Evolutionary conservation across 2,113 vertebrate species (phyloP).

Genomic region (Catagonus wagneri): DNA sequence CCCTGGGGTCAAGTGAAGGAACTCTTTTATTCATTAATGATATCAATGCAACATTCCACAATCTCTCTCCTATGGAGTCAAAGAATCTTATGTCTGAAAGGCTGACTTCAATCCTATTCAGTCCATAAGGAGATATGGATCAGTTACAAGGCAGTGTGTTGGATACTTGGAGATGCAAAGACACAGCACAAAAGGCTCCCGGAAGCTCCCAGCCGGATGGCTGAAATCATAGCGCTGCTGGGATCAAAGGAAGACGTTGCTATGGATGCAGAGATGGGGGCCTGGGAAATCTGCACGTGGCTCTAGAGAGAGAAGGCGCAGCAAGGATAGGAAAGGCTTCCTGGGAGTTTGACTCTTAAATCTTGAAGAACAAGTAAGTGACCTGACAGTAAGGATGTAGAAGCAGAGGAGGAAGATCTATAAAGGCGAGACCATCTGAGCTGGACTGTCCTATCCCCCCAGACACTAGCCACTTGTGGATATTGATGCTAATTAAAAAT

Average conservation of each 20-base stretch:
- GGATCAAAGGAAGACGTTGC: neutral
- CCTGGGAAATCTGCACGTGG: neutral
- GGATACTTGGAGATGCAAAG: neutral
- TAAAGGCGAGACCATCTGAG: neutral
- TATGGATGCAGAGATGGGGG: neutral
- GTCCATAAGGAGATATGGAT: neutral
- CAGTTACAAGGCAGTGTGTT: neutral
- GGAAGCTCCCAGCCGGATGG: neutral
- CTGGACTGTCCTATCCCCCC: neutral
- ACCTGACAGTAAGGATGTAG: neutral
- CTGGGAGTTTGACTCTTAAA: neutral
- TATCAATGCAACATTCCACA: slow-evolving; percentile 11
- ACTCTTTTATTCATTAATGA: neutral
- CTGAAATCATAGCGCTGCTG: neutral
- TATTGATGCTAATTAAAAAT: neutral
- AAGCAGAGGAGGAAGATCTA: neutral
- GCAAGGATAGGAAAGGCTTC: neutral
- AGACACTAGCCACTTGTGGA: neutral
- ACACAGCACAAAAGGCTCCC: neutral
- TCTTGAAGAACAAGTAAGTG: neutral
- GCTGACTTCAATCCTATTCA: neutral
- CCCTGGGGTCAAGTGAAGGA: neutral
- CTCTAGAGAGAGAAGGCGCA: neutral
- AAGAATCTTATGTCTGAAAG: slow-evolving; percentile 32
- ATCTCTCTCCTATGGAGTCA: slow-evolving; percentile 2